phyloP scores from a whole-genome alignment of 2,797 vertebrate species.

The Chelonia mydas region DNA sequence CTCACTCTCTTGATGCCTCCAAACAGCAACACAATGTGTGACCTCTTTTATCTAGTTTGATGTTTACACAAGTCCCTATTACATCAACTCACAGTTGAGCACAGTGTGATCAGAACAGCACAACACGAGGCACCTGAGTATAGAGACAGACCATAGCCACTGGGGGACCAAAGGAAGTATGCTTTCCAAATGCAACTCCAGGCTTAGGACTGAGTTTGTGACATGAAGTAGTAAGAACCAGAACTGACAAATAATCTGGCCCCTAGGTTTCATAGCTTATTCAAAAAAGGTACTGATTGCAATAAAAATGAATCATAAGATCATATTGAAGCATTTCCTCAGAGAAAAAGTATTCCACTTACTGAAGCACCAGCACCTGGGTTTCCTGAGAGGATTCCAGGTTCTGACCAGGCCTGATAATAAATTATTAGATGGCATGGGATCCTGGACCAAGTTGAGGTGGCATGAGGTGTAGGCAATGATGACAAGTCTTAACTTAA shows the following conservation, averaged over 20 bases:
- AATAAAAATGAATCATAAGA: not conserved
- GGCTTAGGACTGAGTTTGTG: not conserved
- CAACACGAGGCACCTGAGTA: not conserved
- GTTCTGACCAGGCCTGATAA: not conserved
- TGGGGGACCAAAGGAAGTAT: not conserved
- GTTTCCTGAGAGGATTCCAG: not conserved
- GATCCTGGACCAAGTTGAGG: not conserved
- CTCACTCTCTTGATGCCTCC: not conserved
- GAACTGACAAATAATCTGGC: not conserved
- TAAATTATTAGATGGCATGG: not conserved
- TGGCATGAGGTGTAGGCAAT: not conserved
- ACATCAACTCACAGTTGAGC: not conserved
- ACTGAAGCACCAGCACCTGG: not conserved
- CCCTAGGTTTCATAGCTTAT: not conserved
- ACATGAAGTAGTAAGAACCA: not conserved
- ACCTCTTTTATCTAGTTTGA: accelerated
- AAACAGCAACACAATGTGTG: accelerated
- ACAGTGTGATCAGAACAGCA: not conserved
- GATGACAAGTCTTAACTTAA: not conserved
- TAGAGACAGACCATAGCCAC: not conserved
- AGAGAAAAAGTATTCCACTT: not conserved
- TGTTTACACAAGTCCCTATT: not conserved
- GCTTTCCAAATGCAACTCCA: not conserved
- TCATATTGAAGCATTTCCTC: not conserved
- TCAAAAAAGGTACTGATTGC: not conserved